A percentile compares a stretch with the other conserved stretches of the same genome.
phyloP scores from a whole-genome alignment of 2,113 vertebrate genomes.

The Microtus ochrogaster region DNA sequence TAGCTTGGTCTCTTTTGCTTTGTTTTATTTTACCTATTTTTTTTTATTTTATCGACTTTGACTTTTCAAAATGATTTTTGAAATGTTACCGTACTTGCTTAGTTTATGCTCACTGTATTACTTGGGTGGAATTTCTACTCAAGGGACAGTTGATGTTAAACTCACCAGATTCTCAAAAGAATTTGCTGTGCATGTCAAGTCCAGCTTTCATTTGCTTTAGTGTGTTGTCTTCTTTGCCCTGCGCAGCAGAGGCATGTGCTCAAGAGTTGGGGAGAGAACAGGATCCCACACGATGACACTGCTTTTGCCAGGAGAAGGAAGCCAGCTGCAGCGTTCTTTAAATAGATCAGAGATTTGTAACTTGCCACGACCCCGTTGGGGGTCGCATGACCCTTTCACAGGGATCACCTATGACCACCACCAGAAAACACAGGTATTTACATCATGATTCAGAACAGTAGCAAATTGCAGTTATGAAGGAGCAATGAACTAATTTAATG shows the following conservation, averaged over 20 bases:
- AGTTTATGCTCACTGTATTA: neutral
- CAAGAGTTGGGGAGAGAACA: neutral
- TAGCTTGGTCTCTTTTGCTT: slow-evolving; percentile 12
- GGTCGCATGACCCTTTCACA: neutral
- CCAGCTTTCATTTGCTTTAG: neutral
- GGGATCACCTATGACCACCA: neutral
- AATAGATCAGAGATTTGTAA: neutral
- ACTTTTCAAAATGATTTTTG: slow-evolving; percentile 52
- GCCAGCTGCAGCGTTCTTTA: neutral
- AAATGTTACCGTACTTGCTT: slow-evolving; percentile 43
- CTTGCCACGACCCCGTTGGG: neutral
- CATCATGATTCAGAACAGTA: neutral
- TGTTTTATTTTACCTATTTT: slow-evolving; percentile 17
- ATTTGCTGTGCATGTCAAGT: slow-evolving; percentile 25
- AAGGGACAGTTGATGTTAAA: slow-evolving; percentile 34
- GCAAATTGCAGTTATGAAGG: neutral
- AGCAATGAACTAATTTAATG: neutral
- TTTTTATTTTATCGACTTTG: slow-evolving; percentile 1
- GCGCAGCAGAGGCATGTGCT: neutral
- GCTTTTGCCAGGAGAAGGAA: slow-evolving; percentile 26
- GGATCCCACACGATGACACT: neutral
- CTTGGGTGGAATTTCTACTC: neutral
- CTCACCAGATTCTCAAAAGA: slow-evolving; percentile 4
- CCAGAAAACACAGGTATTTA: neutral
- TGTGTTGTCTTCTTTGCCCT: neutral